Base-by-base conservation (phyloP, 2,888 invertebrate genomes). In the Notodromas monacha region DNA sequence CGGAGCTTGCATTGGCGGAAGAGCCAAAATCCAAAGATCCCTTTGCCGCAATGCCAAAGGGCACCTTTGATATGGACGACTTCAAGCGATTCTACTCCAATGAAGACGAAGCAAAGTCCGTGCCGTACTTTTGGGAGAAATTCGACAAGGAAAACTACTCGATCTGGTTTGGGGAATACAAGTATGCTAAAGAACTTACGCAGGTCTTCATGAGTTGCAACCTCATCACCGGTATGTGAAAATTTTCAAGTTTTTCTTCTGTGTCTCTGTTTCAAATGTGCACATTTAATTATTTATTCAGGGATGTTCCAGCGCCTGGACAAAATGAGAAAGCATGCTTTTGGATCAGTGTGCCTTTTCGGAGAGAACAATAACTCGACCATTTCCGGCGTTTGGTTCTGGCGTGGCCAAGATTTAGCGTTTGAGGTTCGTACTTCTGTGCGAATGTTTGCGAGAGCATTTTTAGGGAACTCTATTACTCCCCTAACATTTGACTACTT, bases 121-220 rank as follows among this genome's bases (percentile, higher is more conserved):
- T 96, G 46, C 81, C 89, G 1, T 89, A 79, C 52, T 96, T 99
- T 60, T 96, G 81, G 74, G 65, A 84, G 47, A 77, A 92, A 52
- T 92, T 96, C 47, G 96, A 99, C 52, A 60, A 74, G 4, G 68
- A 81, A 47, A 61, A 84, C 53, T 89, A 81, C 51, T 86, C 86
- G 36, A 79, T 96, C 51, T 96, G 96, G 96, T 65, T 61, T 38
- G 69, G 77, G 31, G 84, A 89, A 58, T 96, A 96, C 61, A 84
- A 86, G 53, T 92, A 76, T 54, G 69, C 70, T 35, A 60, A 79
- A 35, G 89, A 96, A 48, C 61, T 92, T 13, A 58, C 68, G 38
- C 72, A 76, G 52, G 65, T 72, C 28, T 92, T 86, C 59, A 92
- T 92, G 92, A 81, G 79, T 49, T 84, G 86, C 53, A 99, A 99